phyloP scores from a whole-genome alignment of 2,888 invertebrate species.

The Melanotus villosus region DNA sequence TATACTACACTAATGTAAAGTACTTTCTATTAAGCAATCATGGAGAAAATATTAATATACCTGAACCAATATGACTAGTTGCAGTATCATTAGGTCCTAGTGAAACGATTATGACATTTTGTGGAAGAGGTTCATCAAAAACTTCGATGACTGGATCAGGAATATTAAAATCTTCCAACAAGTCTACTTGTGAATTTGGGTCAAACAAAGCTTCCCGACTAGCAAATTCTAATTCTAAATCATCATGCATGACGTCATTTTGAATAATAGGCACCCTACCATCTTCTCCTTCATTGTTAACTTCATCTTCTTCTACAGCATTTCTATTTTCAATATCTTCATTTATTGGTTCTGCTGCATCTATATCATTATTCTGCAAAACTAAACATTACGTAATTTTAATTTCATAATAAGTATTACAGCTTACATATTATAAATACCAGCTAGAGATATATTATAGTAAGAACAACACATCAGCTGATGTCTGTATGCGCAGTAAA shows the following conservation, averaged over 20 bases:
- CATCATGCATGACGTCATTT: constrained; percentile 2
- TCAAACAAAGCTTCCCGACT: constrained; percentile 65
- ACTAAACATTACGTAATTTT: not conserved
- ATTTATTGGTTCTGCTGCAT: constrained; percentile 21
- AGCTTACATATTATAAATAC: too few species aligned
- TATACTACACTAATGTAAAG: not conserved
- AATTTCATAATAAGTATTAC: too few species aligned
- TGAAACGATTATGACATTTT: constrained; percentile 29
- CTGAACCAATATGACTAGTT: constrained; percentile 33
- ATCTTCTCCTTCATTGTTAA: constrained; percentile 1
- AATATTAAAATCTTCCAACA: constrained; percentile 62
- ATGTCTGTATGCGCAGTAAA: too few species aligned
- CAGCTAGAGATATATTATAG: too few species aligned
- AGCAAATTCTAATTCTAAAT: constrained; percentile 56
- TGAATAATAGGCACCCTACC: constrained; percentile 15
- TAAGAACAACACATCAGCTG: too few species aligned
- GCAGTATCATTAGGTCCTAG: constrained; percentile 26
- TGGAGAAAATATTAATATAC: too few species aligned
- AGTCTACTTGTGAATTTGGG: constrained; percentile 63
- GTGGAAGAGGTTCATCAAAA: constrained; percentile 1
- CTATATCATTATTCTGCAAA: constrained; percentile 15
- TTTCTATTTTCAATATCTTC: constrained; percentile 41
- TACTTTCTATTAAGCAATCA: not conserved
- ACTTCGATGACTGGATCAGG: constrained; percentile 33
- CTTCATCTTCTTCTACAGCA: constrained; percentile 28